phyloP scores from a whole-genome alignment of 2,888 invertebrate species.

The Exephanes ischioxanthus region DNA sequence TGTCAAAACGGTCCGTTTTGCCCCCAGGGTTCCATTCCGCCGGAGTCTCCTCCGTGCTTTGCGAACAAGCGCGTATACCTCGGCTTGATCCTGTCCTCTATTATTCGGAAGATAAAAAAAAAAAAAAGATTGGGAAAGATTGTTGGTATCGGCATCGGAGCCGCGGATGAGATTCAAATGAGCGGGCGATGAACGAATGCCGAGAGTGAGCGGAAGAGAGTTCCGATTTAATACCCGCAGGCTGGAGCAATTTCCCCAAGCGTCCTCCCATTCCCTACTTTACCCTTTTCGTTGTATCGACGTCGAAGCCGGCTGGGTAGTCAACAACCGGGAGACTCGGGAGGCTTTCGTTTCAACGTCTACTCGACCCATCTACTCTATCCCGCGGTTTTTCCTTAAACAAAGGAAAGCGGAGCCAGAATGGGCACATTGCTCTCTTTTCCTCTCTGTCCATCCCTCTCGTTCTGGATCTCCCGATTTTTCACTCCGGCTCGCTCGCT shows the following conservation, averaged over 20 bases:
- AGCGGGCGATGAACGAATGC: no score
- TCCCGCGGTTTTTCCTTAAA: constrained; percentile 49
- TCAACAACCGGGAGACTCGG: constrained; percentile 29
- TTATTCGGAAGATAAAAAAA: no score
- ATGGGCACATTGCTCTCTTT: constrained; percentile 10
- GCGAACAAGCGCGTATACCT: no score
- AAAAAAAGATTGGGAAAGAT: no score
- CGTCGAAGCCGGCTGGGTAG: background rate
- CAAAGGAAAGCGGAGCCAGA: constrained; percentile 40
- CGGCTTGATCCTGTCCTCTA: no score
- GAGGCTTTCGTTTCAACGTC: constrained; percentile 31
- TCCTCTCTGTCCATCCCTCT: background rate
- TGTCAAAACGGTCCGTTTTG: no score
- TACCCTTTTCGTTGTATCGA: constrained; percentile 15
- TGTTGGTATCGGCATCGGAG: no score
- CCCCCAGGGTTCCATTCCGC: no score
- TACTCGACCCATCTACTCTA: constrained; percentile 49
- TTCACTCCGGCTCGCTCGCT: constrained; percentile 15
- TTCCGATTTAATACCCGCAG: constrained; percentile 15
- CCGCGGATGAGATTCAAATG: no score
- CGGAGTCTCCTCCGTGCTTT: no score
- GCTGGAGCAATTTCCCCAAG: background rate
- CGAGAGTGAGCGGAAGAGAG: background rate
- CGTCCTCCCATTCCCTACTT: background rate
- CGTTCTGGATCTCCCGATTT: constrained; percentile 1